Percentiles rank a stretch among this genome's conserved stretches.
Evolutionary conservation across 1,140 invertebrate genomes (phyloP).

Genomic region (Pomacea maculata): DNA sequence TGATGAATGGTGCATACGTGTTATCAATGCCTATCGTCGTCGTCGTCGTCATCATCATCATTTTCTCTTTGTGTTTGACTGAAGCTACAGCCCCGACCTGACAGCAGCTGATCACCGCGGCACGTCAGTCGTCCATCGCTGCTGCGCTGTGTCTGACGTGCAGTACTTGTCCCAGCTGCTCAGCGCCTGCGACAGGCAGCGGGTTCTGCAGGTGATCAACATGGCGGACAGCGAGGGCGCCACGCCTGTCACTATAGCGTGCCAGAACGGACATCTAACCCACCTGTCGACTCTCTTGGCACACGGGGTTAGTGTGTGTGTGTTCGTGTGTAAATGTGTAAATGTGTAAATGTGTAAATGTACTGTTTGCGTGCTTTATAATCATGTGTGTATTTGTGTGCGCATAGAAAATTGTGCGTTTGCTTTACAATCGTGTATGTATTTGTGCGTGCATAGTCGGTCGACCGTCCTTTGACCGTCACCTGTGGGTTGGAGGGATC

Average conservation of each 20-base stretch:
- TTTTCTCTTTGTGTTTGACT: neutral
- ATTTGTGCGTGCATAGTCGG: too few relatives aligned
- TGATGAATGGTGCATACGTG: neutral
- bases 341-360: too few relatives aligned
- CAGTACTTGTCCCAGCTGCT: constrained; percentile 45
- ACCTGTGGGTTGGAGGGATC: too few relatives aligned
- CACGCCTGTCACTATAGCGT: constrained; percentile 52
- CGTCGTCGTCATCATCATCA: too few relatives aligned
- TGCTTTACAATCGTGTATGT: too few relatives aligned
- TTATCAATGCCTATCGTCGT: neutral
- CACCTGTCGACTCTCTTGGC: constrained; percentile 47
- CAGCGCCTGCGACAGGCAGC: constrained; percentile 5
- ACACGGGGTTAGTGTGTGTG: constrained; percentile 47
- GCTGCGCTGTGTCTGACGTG: constrained; percentile 46
- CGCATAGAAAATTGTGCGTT: too few relatives aligned
- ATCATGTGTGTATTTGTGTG: too few relatives aligned
- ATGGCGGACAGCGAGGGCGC: constrained; percentile 48
- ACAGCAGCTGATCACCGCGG: constrained; percentile 43
- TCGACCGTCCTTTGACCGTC: too few relatives aligned
- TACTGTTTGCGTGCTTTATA: too few relatives aligned
- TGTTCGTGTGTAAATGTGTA: constrained; percentile 40
- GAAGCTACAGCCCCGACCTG: constrained; percentile 47
- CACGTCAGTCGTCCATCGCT: constrained; percentile 48
- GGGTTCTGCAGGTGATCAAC: constrained; percentile 36
- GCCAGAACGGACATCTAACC: constrained; percentile 54